These are phyloP conservation scores for Athene noctua DNA, from an alignment of 2,113 vertebrate species.

Conservation along the genomic window DNA sequence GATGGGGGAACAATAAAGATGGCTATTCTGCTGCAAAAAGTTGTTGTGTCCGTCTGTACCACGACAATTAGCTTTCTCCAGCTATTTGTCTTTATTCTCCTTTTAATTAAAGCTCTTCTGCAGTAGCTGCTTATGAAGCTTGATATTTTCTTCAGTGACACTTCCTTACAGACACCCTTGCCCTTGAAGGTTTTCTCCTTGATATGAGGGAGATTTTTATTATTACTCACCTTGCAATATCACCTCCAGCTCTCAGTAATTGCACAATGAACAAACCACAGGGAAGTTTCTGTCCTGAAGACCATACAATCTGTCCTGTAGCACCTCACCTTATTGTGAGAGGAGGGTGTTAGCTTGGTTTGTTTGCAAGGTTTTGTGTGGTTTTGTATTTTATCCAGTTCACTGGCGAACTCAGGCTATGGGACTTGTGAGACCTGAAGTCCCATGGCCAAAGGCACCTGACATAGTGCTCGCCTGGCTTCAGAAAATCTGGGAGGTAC, in stretches of 20 bases:
- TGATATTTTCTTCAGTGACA: background rate
- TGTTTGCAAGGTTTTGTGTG: rapidly evolving
- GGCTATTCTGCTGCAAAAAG: no score
- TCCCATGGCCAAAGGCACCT: background rate
- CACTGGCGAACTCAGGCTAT: background rate
- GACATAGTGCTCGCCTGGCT: rapidly evolving
- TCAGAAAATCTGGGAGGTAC: background rate
- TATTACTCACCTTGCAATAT: background rate
- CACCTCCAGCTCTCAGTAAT: background rate
- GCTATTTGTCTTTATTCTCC: background rate
- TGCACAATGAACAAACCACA: background rate
- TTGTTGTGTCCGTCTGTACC: no score
- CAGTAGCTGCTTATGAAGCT: background rate
- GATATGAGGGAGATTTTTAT: background rate
- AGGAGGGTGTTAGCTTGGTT: background rate
- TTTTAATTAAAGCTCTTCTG: background rate
- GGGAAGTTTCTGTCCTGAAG: background rate
- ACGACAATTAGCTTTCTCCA: background rate
- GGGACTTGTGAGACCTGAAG: background rate
- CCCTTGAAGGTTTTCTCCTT: background rate
- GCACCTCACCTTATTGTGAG: background rate
- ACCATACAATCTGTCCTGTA: rapidly evolving
- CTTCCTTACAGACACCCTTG: background rate
- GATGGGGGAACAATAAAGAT: no score
- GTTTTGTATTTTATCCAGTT: background rate